Percentiles rank a stretch among this genome's conserved stretches.
Conservation (phyloP, 2,113 vertebrate species). For the Anseranas semipalmata region DNA sequence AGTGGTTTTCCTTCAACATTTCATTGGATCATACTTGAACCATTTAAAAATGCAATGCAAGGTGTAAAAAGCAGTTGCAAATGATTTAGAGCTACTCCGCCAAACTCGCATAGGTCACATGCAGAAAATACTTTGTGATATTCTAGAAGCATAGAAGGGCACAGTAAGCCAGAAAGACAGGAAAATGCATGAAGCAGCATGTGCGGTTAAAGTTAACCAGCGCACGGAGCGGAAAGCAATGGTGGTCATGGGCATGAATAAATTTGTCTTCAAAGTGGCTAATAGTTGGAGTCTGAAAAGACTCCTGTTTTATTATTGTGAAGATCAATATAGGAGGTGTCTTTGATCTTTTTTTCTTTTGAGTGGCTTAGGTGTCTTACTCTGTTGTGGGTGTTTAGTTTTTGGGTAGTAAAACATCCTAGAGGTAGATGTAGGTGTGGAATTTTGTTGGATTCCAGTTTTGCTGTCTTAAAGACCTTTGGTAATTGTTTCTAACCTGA, state of each 20-base stretch:
- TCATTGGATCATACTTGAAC: neutral
- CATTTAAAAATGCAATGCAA: neutral
- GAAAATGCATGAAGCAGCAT: neutral
- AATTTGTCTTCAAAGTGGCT: neutral
- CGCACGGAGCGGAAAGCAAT: neutral
- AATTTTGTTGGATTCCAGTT: neutral
- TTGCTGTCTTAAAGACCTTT: neutral
- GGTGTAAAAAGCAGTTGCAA: neutral
- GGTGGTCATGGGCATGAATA: neutral
- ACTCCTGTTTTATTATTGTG: neutral
- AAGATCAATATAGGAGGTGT: neutral
- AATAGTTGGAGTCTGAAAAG: neutral
- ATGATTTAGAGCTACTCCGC: neutral
- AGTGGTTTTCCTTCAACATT: neutral
- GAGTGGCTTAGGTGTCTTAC: neutral
- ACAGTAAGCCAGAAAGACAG: neutral
- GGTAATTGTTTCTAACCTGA: neutral
- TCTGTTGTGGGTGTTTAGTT: neutral
- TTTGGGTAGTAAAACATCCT: neutral
- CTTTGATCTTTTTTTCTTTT: neutral
- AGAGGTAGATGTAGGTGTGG: neutral
- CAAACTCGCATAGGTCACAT: neutral
- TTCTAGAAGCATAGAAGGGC: neutral
- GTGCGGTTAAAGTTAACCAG: neutral
- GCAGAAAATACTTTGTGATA: neutral